Percentiles rank a stretch among this genome's conserved stretches.
phyloP scores from a whole-genome alignment of 2,113 vertebrate genomes.

The Callipepla squamata region DNA sequence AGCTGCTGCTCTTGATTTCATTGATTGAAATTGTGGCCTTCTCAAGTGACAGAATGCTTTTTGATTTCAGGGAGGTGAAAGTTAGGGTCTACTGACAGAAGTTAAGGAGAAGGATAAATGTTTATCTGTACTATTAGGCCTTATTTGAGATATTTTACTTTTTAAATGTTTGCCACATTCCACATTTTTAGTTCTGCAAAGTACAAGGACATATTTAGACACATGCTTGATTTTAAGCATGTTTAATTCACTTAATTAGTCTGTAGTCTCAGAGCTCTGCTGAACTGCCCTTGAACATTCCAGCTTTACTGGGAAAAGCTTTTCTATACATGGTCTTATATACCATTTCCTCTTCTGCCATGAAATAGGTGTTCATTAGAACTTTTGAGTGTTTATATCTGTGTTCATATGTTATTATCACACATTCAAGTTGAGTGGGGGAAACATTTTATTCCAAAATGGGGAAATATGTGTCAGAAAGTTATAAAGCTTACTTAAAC shows the following conservation, averaged over 20 bases:
- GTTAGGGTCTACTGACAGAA: neutral
- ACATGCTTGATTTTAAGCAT: neutral
- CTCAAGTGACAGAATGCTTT: neutral
- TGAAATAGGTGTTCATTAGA: neutral
- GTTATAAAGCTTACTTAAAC: neutral
- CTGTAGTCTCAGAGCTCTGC: neutral
- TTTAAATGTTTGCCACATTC: neutral
- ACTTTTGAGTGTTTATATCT: neutral
- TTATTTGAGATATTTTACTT: neutral
- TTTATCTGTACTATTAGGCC: accelerated
- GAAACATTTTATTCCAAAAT: neutral
- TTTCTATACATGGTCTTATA: neutral
- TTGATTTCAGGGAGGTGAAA: neutral
- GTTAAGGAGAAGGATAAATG: neutral
- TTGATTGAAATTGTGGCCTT: neutral
- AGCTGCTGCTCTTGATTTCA: neutral
- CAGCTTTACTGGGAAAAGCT: neutral
- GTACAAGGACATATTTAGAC: neutral
- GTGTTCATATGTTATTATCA: neutral
- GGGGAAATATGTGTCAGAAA: neutral
- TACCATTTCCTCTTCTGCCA: neutral
- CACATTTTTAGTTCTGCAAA: neutral
- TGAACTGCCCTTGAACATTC: neutral
- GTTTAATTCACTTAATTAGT: neutral
- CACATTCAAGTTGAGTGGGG: neutral